Base-by-base conservation (phyloP, 2,797 vertebrate species). In the Erethizon dorsatum region DNA sequence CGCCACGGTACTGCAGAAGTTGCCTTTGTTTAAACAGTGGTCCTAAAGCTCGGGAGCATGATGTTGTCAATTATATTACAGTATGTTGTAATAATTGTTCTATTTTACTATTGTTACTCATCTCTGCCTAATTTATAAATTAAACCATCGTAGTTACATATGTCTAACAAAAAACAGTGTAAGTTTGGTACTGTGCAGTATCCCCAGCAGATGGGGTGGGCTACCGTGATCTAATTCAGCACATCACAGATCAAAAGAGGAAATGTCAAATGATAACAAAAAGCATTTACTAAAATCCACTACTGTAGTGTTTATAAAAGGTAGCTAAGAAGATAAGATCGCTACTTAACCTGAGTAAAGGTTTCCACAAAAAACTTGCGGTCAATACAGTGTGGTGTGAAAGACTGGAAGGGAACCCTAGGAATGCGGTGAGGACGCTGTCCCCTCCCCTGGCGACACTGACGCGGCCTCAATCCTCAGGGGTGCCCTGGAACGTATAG, bases 261-360 rank as follows among this genome's bases (percentile, higher is more conserved):
- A 94, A 83, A 94, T 90, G 73, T 95, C 37, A 94, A 61, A 31
- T 69, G 82, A 52, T 94, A 83, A 94, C 82, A 61, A 57, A 94
- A 87, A 90, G 9, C 54, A 92, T 57, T 94, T 92, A 78, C 63
- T 73, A 80, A 94, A 67, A 82, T 77, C 91, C 67, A 77, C 2
- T 82, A 20, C 56, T 54, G 20, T 63, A 7, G 91, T 94, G 77
- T 84, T 92, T 57, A 45, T 65, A 45, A 37, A 93, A 33, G 24
- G 24, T 88, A 67, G 85, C 41, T 67, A 83, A 54, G 61, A 91
- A 69, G 28, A 18, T 83, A 86, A 59, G 20, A 77, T 59, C 2
- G 26, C 31, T 50, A 7, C 59, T 88, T 87, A 82, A 91, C 47
- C 47, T 11, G 33, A 65, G 45, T 37, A 95, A 79, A 79, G 6